These are phyloP conservation scores for Rhamnusium bicolor DNA, from an alignment of 2,888 invertebrate species.

Conservation along the genomic window DNA sequence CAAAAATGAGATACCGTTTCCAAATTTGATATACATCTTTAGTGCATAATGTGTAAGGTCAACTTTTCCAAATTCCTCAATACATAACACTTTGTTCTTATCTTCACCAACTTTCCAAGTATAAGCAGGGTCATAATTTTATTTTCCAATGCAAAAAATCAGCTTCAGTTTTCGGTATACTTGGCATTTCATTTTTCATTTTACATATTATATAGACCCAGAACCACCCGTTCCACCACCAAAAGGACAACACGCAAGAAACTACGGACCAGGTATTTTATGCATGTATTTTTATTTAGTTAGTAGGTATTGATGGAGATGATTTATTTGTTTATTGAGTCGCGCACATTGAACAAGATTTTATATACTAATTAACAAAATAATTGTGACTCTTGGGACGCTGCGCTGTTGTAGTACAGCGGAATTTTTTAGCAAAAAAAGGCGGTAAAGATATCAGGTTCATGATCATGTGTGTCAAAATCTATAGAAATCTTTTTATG, in stretches of 20 bases:
- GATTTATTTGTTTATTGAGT: not conserved
- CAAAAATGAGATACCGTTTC: too few relatives aligned
- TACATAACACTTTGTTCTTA: too few relatives aligned
- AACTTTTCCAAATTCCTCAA: too few relatives aligned
- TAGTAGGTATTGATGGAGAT: not conserved
- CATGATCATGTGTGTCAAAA: too few relatives aligned
- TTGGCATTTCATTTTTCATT: slow-evolving; percentile 51
- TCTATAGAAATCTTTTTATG: too few relatives aligned
- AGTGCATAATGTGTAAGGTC: too few relatives aligned
- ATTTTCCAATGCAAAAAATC: slow-evolving; percentile 24
- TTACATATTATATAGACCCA: slow-evolving; percentile 73
- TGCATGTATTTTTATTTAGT: not conserved
- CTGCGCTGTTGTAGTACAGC: too few relatives aligned
- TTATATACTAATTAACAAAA: not conserved
- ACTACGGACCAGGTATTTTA: slow-evolving; percentile 54
- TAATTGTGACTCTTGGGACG: too few relatives aligned
- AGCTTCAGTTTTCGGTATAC: slow-evolving; percentile 15
- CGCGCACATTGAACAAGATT: not conserved
- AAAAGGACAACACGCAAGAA: slow-evolving; percentile 73
- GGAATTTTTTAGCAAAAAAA: too few relatives aligned
- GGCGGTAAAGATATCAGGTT: too few relatives aligned
- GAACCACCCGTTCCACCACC: slow-evolving; percentile 79
- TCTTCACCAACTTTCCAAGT: too few relatives aligned
- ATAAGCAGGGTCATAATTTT: not conserved
- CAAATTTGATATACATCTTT: too few relatives aligned